Base-by-base conservation (phyloP, 2,888 invertebrate genomes). In the Drosophila nigritarsus region DNA sequence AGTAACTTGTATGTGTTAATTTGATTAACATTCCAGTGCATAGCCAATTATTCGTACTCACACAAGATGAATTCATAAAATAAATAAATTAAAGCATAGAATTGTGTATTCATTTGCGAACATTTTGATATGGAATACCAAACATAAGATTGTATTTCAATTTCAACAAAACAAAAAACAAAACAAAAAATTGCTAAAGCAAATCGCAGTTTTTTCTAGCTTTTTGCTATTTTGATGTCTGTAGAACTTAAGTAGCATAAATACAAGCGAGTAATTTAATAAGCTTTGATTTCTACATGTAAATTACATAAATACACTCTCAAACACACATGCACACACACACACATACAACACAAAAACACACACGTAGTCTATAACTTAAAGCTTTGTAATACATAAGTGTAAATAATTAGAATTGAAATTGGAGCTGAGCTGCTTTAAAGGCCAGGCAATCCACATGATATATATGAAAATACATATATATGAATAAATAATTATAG, bases 141-240 rank as follows among this genome's bases (percentile, higher is more conserved):
- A 42, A 55, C 15, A 8, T 34, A 55, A 53, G 29, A 53, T 42
- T 62, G 61, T 70, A 76, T 79, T 84, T 75, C 60, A 58, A 80
- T 38, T 73, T 68, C 70, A 54, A 15, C 15, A 8, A 48, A 60
- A 48, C 13, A 2, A 2, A 11, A 6, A 27, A 11, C 13, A 6
- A 29, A n/a, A 11, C 3, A 27, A 8, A 13, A 73, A 45, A 45
- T 45, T 63, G 78, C 78, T 87, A 78, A 74, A 64, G 80, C 90
- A 63, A 63, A 69, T 69, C 62, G 68, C 51, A 72, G 55, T 58
- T 89, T 86, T 87, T 77, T 88, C 77, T 69, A 91, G 91, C 91
- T 87, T 87, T 77, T 85, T 78, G 91, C 86, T 53, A 73, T 77
- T 87, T 91, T 90, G 85, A 80, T 84, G 84, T 84, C 81, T 66